These are phyloP conservation scores for Drosophila triauraria DNA, from an alignment of 1,140 invertebrate species.

Conservation along the genomic window DNA sequence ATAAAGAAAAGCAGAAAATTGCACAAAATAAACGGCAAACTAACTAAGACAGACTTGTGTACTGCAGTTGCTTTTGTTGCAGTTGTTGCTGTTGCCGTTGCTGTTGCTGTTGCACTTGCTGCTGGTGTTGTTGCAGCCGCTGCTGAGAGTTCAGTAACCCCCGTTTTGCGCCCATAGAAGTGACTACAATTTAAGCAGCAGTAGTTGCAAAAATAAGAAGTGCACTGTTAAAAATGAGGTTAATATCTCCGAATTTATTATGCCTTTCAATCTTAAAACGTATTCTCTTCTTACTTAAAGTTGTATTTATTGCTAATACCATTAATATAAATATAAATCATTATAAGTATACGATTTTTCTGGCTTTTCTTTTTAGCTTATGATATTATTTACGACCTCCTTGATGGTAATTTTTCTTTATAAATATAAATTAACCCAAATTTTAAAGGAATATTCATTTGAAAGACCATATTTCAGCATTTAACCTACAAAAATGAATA, in stretches of 20 bases:
- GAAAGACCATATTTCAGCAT: no score
- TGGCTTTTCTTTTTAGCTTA: no score
- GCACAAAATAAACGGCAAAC: constrained; percentile 41
- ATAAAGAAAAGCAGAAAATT: constrained; percentile 43
- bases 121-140: constrained; percentile 18
- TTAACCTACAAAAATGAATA: no score
- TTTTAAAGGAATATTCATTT: no score
- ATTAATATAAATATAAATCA: no score
- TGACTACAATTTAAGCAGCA: constrained; percentile 41
- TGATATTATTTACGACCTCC: no score
- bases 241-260: not conserved
- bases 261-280: no score
- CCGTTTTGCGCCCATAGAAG: constrained; percentile 51
- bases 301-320: no score
- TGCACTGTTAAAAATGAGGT: not conserved
- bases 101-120: not conserved
- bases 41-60: constrained; percentile 18
- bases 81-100: constrained; percentile 3
- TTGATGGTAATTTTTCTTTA: no score
- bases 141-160: constrained; percentile 63
- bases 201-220: not conserved
- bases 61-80: constrained; percentile 13
- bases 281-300: no score
- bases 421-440: no score
- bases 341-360: no score